Evolutionary conservation across 1,140 invertebrate species (phyloP).

Genomic region (Mamestra configurata): DNA sequence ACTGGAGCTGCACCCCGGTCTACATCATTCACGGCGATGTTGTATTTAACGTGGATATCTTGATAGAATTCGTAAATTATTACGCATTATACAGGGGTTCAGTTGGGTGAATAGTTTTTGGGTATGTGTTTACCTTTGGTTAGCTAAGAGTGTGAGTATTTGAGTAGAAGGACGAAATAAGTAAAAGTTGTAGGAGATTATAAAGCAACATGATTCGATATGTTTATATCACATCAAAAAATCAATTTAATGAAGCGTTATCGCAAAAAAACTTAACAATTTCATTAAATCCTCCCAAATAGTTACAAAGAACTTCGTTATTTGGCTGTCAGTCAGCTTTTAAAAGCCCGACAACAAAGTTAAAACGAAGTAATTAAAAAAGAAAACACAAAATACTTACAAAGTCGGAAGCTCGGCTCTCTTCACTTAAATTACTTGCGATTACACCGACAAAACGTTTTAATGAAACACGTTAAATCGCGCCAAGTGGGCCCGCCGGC

Average conservation of each 20-base stretch:
- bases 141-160: no score
- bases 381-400: slow-evolving; percentile 88
- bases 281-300: slow-evolving; percentile 84
- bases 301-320: slow-evolving; percentile 86
- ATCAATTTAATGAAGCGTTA: slow-evolving; percentile 70
- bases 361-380: slow-evolving; percentile 88
- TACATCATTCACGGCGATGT: slow-evolving; percentile 76
- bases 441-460: slow-evolving; percentile 87
- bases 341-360: slow-evolving; percentile 85
- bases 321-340: slow-evolving; percentile 87
- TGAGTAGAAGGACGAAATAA: no score
- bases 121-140: not conserved
- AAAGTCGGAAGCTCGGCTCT: slow-evolving; percentile 86
- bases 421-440: slow-evolving; percentile 88
- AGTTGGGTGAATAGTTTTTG: not conserved
- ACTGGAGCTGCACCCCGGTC: slow-evolving; percentile 68
- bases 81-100: not conserved
- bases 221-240: slow-evolving; percentile 60
- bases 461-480: slow-evolving; percentile 87
- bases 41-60: slow-evolving; percentile 62
- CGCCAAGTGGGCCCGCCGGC: slow-evolving; percentile 75
- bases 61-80: slow-evolving; percentile 46
- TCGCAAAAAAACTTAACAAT: slow-evolving; percentile 78
- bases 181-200: not conserved
- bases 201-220: not conserved